phyloP scores from a whole-genome alignment of 2,113 vertebrate species.

The Meriones unguiculatus region DNA sequence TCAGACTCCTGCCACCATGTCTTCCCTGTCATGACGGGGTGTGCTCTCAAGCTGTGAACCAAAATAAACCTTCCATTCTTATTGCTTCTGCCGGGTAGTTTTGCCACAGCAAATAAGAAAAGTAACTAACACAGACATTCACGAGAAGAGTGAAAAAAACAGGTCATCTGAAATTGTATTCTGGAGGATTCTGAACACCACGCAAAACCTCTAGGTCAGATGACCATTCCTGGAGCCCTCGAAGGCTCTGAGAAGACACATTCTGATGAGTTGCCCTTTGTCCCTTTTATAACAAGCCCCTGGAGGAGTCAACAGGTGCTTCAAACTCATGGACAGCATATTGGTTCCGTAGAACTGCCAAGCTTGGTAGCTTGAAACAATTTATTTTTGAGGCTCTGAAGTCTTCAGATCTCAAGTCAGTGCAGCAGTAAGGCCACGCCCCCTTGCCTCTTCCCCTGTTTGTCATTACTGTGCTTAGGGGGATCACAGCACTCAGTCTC shows the following conservation, averaged over 20 bases:
- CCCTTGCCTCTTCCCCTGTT: not conserved
- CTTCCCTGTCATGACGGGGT: not conserved
- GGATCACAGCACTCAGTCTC: not conserved
- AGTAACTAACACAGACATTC: not conserved
- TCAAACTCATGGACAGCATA: not conserved
- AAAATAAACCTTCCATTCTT: not conserved
- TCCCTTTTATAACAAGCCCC: not conserved
- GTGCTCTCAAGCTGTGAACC: not conserved
- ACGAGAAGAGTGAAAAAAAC: not conserved
- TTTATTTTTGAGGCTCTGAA: not conserved
- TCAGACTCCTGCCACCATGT: not conserved
- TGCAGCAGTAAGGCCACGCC: not conserved
- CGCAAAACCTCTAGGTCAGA: not conserved
- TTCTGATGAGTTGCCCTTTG: not conserved
- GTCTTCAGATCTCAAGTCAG: not conserved
- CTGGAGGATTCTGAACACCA: not conserved
- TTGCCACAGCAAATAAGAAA: not conserved
- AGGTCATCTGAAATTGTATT: not conserved
- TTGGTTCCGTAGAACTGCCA: not conserved
- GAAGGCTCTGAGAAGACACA: not conserved
- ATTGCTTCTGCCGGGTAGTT: not conserved
- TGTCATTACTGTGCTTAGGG: not conserved
- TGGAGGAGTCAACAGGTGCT: not conserved
- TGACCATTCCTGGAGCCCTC: not conserved
- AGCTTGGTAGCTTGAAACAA: not conserved